Percentiles rank a stretch among this genome's conserved stretches.
These are phyloP conservation scores for Pristionchus arcanus DNA, from an alignment of 2,888 invertebrate species.

Conservation along the genomic window DNA sequence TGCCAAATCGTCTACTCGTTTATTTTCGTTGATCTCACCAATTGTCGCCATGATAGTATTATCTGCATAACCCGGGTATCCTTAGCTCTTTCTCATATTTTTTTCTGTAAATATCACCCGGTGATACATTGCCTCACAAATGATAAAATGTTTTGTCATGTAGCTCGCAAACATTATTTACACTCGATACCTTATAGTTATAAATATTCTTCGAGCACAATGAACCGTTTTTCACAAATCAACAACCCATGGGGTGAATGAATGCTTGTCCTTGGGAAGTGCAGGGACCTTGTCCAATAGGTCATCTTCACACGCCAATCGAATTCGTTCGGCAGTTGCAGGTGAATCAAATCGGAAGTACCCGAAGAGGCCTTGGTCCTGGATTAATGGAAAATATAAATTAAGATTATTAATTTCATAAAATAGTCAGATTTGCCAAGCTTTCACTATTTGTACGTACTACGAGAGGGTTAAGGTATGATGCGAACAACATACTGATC, in stretches of 20 bases:
- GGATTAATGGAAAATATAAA: no score
- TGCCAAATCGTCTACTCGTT: background rate
- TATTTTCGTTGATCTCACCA: background rate
- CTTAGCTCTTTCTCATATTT: background rate
- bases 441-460: background rate
- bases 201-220: background rate
- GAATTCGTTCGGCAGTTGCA: slow-evolving; percentile 90
- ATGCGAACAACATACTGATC: slow-evolving; percentile 82
- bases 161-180: background rate
- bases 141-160: background rate
- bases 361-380: slow-evolving; percentile 82
- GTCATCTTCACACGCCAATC: slow-evolving; percentile 91
- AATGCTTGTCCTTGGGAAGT: background rate
- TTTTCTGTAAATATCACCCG: slow-evolving; percentile 47
- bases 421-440: background rate
- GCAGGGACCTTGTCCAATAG: slow-evolving; percentile 60
- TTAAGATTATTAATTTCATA: no score
- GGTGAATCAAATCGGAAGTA: slow-evolving; percentile 85
- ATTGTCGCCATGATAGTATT: background rate
- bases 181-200: background rate
- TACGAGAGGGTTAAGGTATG: background rate
- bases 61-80: background rate
- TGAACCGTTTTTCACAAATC: background rate
- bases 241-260: slow-evolving; percentile 52
- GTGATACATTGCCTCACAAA: background rate